Base-by-base conservation (phyloP, 2,888 invertebrate genomes). In the Exephanes ischioxanthus region DNA sequence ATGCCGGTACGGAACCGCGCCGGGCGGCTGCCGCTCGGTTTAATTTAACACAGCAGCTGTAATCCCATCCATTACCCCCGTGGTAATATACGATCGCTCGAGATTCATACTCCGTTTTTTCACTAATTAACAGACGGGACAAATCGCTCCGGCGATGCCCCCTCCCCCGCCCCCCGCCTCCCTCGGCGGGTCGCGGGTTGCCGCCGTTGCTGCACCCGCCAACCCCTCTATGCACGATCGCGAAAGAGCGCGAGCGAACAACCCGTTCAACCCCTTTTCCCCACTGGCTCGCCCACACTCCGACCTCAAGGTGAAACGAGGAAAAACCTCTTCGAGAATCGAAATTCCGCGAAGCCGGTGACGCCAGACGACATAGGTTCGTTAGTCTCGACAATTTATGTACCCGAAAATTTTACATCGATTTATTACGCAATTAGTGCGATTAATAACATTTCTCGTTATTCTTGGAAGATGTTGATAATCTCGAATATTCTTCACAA, bases 41-140 rank as follows among this genome's bases (percentile, higher is more conserved):
- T 93, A 94, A 94, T 94, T 94, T 94, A 94, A 93, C 94, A 91
- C 93, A 94, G 94, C 94, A 94, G 94, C 94, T 94, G 94, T 94
- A 94, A 94, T 94, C 94, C 94, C 94, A 94, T 94, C 94, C 92
- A 94, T 94, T 94, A 94, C 93, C 92, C 90, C 88, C 89, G 91
- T 89, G 92, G 94, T 94, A 94, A 94, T 94, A 94, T 94, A 94
- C 94, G 94, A 94, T 94, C 94, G 94, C 93, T 94, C 94, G 94
- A 94, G 94, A 94, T 94, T 94, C 94, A 94, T 94, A 94, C 94
- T 94, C 93, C 93, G 93, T 94, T 94, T 94, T 94, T 94, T 94
- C 94, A 93, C 94, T 94, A 94, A 94, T 94, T 94, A 94, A 94
- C 94, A 94, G 94, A 94, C 94, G 94, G 94, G 94, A 94, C 94